A percentile compares a stretch with the other conserved stretches of the same genome.
Evolutionary conservation across 2,888 invertebrate genomes (phyloP).

Genomic region (Galerucella nymphaeae): DNA sequence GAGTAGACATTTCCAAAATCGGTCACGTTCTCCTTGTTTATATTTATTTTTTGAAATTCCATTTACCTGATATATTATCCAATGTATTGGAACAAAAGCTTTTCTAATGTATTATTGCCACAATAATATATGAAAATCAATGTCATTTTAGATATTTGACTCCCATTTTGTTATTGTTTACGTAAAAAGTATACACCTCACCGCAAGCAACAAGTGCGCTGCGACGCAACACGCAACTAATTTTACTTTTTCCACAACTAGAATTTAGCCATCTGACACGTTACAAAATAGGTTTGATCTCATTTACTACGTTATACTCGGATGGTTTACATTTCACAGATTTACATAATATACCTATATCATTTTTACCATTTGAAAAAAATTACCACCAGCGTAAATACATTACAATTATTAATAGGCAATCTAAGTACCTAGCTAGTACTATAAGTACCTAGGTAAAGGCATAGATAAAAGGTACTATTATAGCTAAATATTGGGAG

Average conservation of each 20-base stretch:
- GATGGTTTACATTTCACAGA: slow-evolving; percentile 16
- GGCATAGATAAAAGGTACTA: too few species aligned
- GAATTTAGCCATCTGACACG: slow-evolving; percentile 14
- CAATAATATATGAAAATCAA: neutral
- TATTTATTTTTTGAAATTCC: slow-evolving; percentile 12
- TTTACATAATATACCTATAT: slow-evolving; percentile 9
- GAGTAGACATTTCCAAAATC: slow-evolving; percentile 3
- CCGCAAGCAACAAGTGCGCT: slow-evolving; percentile 31
- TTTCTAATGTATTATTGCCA: neutral
- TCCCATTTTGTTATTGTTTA: slow-evolving; percentile 6
- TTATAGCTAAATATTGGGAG: too few species aligned
- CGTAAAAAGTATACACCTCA: slow-evolving; percentile 16
- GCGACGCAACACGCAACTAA: slow-evolving; percentile 19
- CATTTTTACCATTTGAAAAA: slow-evolving; percentile 2
- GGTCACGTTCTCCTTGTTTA: slow-evolving; percentile 8
- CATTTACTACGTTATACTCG: slow-evolving; percentile 18
- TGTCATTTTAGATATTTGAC: neutral
- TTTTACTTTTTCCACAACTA: slow-evolving; percentile 22
- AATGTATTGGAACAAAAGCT: neutral
- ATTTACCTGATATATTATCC: slow-evolving; percentile 1
- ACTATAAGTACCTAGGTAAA: too few species aligned
- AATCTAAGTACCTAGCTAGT: too few species aligned
- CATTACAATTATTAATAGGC: too few species aligned
- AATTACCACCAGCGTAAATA: neutral
- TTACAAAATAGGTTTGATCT: slow-evolving; percentile 19